These are phyloP conservation scores for Sycophila sp. DNA, from an alignment of 1,140 invertebrate species.

Conservation along the genomic window DNA sequence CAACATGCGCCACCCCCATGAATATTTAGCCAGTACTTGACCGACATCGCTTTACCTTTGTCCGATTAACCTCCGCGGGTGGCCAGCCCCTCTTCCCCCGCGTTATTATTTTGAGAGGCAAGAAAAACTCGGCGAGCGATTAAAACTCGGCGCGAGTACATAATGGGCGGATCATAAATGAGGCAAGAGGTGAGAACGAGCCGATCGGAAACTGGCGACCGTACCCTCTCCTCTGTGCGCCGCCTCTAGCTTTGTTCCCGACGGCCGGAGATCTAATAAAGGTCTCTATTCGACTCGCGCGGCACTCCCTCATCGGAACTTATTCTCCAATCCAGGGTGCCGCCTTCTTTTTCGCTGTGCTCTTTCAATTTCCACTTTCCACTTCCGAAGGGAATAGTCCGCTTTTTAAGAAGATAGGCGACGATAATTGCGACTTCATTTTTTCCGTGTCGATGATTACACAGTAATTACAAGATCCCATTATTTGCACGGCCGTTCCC, in stretches of 20 bases:
- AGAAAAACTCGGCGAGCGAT: slow-evolving; percentile 11
- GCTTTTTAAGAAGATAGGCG: slow-evolving; percentile 15
- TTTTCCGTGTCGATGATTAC: slow-evolving; percentile 26
- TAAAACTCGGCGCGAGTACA: slow-evolving; percentile 16
- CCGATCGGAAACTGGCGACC: not conserved
- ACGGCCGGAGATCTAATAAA: slow-evolving; percentile 35
- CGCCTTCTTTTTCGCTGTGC: not conserved
- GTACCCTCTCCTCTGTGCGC: no score
- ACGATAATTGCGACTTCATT: slow-evolving; percentile 24
- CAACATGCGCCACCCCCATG: not conserved
- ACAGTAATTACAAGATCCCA: slow-evolving; percentile 33
- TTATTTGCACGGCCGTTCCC: not conserved
- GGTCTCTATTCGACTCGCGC: slow-evolving; percentile 21
- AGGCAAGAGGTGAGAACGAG: no score
- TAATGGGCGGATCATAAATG: slow-evolving; percentile 32
- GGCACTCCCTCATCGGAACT: not conserved
- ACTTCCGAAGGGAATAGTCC: not conserved
- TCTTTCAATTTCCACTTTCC: not conserved
- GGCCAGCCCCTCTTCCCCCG: not conserved
- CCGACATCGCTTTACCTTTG: slow-evolving; percentile 24
- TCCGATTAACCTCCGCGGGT: no score
- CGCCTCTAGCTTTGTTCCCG: slow-evolving; percentile 16
- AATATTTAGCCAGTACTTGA: slow-evolving; percentile 37
- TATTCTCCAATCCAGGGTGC: not conserved
- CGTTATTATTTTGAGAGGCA: slow-evolving; percentile 28